Percentiles rank a stretch among this genome's conserved stretches.
Evolutionary conservation across 2,888 invertebrate genomes (phyloP).

Genomic region (Xylota segnis): DNA sequence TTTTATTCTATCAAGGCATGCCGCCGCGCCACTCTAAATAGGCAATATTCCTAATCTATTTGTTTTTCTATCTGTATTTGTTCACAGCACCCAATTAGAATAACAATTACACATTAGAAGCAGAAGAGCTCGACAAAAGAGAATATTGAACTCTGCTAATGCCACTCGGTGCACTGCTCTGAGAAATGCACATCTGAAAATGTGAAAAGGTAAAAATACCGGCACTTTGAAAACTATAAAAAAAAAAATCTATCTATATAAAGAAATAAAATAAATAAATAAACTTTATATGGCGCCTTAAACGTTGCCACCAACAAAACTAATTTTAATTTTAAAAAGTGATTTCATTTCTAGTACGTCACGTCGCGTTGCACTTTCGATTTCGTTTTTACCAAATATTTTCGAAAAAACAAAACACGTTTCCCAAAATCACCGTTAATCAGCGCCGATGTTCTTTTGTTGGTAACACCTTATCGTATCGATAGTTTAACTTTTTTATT

Average conservation of each 20-base stretch:
- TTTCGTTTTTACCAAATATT: constrained; percentile 21
- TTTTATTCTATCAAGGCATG: constrained; percentile 26
- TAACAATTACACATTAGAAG: constrained; percentile 62
- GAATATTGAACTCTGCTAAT: constrained; percentile 45
- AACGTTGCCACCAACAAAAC: constrained; percentile 18
- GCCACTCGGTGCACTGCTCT: not conserved
- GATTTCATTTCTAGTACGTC: constrained; percentile 40
- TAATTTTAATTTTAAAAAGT: constrained; percentile 36
- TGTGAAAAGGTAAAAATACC: constrained; percentile 22
- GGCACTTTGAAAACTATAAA: constrained; percentile 25
- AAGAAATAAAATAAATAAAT: constrained; percentile 57
- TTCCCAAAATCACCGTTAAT: not conserved
- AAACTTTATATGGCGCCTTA: constrained; percentile 41
- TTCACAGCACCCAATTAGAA: constrained; percentile 58
- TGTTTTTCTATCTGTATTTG: constrained; percentile 41
- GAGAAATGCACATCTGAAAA: constrained; percentile 41
- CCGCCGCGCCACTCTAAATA: constrained; percentile 28
- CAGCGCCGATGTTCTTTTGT: constrained; percentile 9
- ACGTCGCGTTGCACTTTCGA: constrained; percentile 23
- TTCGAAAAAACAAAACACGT: not conserved
- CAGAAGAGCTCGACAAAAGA: constrained; percentile 31
- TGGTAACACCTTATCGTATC: constrained; percentile 27
- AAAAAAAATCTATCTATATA: constrained; percentile 49
- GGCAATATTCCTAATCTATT: constrained; percentile 35
- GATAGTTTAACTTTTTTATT: constrained; percentile 1